Evolutionary conservation across 2,797 vertebrate genomes (phyloP).

Genomic region (Gouania willdenowi): DNA sequence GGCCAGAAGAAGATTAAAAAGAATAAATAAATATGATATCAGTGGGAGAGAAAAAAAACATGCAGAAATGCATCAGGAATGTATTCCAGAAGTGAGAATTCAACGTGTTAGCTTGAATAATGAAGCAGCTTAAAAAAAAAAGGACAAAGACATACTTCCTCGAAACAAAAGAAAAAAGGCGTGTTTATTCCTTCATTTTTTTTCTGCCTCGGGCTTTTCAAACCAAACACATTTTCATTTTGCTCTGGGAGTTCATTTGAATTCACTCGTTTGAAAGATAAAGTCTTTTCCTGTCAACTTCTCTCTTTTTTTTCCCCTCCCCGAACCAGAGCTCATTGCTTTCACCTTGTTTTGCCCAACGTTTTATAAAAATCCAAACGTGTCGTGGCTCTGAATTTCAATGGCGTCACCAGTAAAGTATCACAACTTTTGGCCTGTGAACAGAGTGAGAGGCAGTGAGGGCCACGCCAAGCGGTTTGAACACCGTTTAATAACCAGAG

Average conservation of each 20-base stretch:
- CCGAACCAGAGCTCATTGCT: conserved; percentile 37
- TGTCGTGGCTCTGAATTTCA: conserved; percentile 42
- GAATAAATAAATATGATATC: conserved; percentile 6
- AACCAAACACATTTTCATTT: conserved; percentile 58
- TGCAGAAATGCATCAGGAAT: conserved; percentile 34
- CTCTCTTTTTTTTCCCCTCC: background rate
- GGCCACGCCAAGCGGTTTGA: no score
- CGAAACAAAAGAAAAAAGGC: conserved; percentile 47
- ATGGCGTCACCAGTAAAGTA: no score
- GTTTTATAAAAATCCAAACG: conserved; percentile 46
- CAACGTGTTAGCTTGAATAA: no score
- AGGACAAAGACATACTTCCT: no score
- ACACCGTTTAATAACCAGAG: no score
- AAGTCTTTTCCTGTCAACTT: conserved; percentile 43
- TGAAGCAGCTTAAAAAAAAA: no score
- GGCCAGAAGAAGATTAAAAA: conserved; percentile 3
- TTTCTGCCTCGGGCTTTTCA: conserved; percentile 44
- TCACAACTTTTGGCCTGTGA: no score
- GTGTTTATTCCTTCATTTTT: conserved; percentile 51
- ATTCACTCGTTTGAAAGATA: conserved; percentile 68
- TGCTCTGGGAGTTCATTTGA: conserved; percentile 56
- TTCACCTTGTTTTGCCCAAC: conserved; percentile 57
- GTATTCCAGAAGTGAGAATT: no score
- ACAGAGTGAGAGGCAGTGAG: no score
- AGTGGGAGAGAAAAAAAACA: no score